Evolutionary conservation across 2,888 invertebrate species (phyloP), one percentile per base, ranked within the genome.

Genomic region (Hymenopus coronatus): DNA sequence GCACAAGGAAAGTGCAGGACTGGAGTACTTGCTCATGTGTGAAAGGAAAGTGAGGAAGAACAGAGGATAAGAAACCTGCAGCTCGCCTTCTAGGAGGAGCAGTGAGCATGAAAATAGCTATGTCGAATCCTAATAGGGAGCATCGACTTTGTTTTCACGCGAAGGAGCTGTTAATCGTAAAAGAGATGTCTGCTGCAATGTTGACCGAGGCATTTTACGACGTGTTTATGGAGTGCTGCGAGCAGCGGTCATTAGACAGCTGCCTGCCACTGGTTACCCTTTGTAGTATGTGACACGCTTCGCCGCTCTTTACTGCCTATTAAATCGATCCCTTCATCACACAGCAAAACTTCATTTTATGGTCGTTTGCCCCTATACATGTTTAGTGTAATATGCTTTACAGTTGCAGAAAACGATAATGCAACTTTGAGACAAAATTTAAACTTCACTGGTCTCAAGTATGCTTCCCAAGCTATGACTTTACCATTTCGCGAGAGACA

Each of bases 281-380:
- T 87, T 87, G 87, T 87, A 87, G 87, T 87, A 87, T 81, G 87
- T 87, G 87, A 87, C 87, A 87, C 87, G 87, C 87, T 82, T 87
- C 33, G 27, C 82, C 25, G 87, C 81, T 81, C 87, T 87, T 87
- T 87, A 87, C 82, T 82, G 87, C 33, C 25, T 81, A 33, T 33
- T 82, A 28, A 82, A 87, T 87, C 87, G 87, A 87, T 87, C 82
- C 28, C 70, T 87, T 27, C 54, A 70, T 70, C 54, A 70, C 54
- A 25, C 20, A 20, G 54, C 54, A 3, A 3, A 3, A 14, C 25
- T 70, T 25, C 0, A 70, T 70, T 70, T 70, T 70, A 70, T 25
- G 54, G 20, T 6, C 15, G 15, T 70, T 20, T 70, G 3, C 20
- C 20, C 20, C 14, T 54, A 15, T 14, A 20, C 54, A 54, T 54